These are phyloP conservation scores for Emys orbicularis DNA, from an alignment of 2,797 vertebrate species.

Conservation along the genomic window DNA sequence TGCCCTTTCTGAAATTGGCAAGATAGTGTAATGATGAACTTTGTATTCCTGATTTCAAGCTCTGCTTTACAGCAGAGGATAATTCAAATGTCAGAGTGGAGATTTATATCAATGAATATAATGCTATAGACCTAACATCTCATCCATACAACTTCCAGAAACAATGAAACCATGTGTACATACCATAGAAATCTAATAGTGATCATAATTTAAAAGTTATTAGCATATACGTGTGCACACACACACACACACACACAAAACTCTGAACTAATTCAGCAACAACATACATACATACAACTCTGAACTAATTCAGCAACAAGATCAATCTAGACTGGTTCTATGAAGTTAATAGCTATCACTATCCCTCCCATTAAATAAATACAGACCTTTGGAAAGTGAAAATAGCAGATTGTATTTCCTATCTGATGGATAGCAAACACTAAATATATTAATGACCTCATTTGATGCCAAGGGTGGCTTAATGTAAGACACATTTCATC, in stretches of 20 bases:
- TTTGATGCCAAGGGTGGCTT: neutral
- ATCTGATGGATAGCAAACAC: neutral
- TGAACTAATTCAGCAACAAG: slow-evolving; percentile 4
- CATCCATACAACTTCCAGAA: neutral
- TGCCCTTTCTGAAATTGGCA: slow-evolving; percentile 75
- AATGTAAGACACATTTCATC: neutral
- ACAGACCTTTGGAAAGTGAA: slow-evolving; percentile 51
- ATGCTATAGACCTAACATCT: neutral
- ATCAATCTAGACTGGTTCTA: neutral
- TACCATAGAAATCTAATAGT: neutral
- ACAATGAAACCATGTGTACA: neutral
- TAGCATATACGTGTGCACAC: neutral
- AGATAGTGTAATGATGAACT: slow-evolving; percentile 62
- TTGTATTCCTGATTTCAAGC: slow-evolving; percentile 60
- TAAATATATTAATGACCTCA: neutral
- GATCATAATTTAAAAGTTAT: neutral
- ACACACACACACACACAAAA: too few species aligned
- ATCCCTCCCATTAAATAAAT: slow-evolving; percentile 3
- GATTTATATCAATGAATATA: slow-evolving; percentile 45
- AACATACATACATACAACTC: neutral
- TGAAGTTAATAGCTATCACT: neutral
- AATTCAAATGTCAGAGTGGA: slow-evolving; percentile 32
- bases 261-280: neutral
- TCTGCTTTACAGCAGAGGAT: slow-evolving; percentile 60
- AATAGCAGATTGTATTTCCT: neutral